Conservation (phyloP, 2,113 vertebrate species). For the Talpa occidentalis region DNA sequence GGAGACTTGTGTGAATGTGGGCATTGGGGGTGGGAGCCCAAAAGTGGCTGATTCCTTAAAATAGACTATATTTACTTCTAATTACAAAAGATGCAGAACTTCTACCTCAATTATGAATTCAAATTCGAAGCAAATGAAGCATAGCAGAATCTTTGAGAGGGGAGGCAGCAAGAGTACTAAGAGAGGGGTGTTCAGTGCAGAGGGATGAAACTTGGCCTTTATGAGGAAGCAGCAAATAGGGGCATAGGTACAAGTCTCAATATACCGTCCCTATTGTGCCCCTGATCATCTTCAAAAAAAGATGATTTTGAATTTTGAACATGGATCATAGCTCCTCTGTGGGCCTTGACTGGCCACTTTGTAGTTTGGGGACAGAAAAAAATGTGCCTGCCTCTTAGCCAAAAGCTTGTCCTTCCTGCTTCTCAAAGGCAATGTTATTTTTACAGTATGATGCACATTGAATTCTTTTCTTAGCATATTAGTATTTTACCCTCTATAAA, state of each 20-base stretch:
- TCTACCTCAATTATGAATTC: background rate
- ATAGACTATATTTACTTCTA: background rate
- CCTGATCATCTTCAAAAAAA: slow-evolving; percentile 37
- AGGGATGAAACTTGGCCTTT: background rate
- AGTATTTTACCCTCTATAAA: background rate
- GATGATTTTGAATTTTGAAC: background rate
- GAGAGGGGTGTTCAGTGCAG: background rate
- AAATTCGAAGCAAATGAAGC: background rate
- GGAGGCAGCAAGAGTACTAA: background rate
- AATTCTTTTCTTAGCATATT: slow-evolving; percentile 25
- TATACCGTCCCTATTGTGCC: background rate
- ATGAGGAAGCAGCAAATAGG: background rate
- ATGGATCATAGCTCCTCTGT: background rate
- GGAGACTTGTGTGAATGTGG: background rate
- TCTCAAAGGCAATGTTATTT: slow-evolving; percentile 60
- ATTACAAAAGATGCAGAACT: background rate
- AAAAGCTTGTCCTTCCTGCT: slow-evolving; percentile 52
- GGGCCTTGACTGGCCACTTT: background rate
- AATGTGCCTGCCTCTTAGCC: background rate
- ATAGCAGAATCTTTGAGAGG: background rate
- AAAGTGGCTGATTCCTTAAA: background rate
- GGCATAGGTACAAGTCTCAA: background rate
- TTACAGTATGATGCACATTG: background rate
- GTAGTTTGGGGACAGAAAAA: background rate
- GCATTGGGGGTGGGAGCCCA: background rate